Evolutionary conservation across 92 coral and sea anemone genomes (phyloP), one percentile per base, ranked within the genome.

Genomic region (Umimayanthus kanabou): DNA sequence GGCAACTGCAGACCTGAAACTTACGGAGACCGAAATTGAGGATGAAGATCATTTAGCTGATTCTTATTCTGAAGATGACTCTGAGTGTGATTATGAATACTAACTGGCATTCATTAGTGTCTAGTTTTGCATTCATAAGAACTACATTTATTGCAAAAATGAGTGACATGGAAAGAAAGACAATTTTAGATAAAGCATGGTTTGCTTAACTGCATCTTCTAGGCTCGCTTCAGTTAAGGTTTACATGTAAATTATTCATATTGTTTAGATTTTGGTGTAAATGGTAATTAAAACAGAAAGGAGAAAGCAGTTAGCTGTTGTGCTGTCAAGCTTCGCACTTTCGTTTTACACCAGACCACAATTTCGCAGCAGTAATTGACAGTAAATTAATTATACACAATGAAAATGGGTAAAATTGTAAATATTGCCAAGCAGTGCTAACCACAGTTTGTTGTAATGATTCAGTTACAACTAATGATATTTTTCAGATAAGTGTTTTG

Each of bases 81-180:
- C 79, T 74, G 79, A 74, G 28, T 74, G 79, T 15, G 79, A 74
- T 74, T 74, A 74, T 74, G 53, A 74, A 74, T 74, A 74, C 79
- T 74, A 74, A 74, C 50, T 74, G 79, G 79, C 22, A 74, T 39
- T 74, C 79, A 74, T 39, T 74, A 37, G 79, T 39, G 79, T 74
- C 47, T 74, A 39, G 49, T 33, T 39, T 74, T 33, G 79, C 33
- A n/a, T n/a, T n/a, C n/a, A n/a, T n/a, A 33, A 74, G 79, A 74
- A 74, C 79, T 74, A 74, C 79, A 74, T 74, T 74, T 74, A 74
- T 74, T 45, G n/a, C 37, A 74, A 74, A 74, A 37, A 13, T 39
- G 39, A 39, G 37, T 33, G 79, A 74, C 79, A 74, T 39, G 47
- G 79, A 39, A 74, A 74, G 26, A 74, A 74, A 74, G 79, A 74